These are phyloP conservation scores for Parazoanthus swiftii DNA, from an alignment of 92 coral and sea anemone genomes.

Conservation along the genomic window DNA sequence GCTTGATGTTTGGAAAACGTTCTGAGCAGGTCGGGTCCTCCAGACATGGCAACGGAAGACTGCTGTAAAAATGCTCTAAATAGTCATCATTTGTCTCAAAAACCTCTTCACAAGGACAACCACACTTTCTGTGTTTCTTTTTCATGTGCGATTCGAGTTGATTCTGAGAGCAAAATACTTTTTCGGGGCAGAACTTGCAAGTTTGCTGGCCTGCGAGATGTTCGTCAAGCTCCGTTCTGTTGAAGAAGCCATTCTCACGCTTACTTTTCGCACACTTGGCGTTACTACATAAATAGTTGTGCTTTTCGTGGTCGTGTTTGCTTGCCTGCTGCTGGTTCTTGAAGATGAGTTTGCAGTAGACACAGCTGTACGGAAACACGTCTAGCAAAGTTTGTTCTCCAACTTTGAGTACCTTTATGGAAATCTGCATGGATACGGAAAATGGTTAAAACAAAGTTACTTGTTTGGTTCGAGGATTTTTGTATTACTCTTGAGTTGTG, in stretches of 20 bases:
- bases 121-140: conserved; percentile 71
- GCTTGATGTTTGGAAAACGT: conserved; percentile 83
- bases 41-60: conserved; percentile 81
- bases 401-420: conserved; percentile 69
- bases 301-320: conserved; percentile 65
- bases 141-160: conserved; percentile 72
- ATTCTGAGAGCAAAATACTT: conserved; percentile 59
- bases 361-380: conserved; percentile 71
- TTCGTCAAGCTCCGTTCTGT: conserved; percentile 62
- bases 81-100: conserved; percentile 69
- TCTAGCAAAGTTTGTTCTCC: conserved; percentile 77
- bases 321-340: conserved; percentile 69
- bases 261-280: conserved; percentile 76
- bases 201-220: conserved; percentile 57
- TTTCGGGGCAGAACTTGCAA: conserved; percentile 79
- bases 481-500: not conserved
- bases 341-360: conserved; percentile 76
- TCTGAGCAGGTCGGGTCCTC: conserved; percentile 79
- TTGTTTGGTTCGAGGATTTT: not conserved
- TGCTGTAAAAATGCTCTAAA: conserved; percentile 77
- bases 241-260: conserved; percentile 81
- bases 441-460: not conserved
- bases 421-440: conserved; percentile 24
- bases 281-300: conserved; percentile 75
- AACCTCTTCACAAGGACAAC: conserved; percentile 70